phyloP scores from a whole-genome alignment of 2,888 invertebrate genomes.

The Ochropleura leucogaster region DNA sequence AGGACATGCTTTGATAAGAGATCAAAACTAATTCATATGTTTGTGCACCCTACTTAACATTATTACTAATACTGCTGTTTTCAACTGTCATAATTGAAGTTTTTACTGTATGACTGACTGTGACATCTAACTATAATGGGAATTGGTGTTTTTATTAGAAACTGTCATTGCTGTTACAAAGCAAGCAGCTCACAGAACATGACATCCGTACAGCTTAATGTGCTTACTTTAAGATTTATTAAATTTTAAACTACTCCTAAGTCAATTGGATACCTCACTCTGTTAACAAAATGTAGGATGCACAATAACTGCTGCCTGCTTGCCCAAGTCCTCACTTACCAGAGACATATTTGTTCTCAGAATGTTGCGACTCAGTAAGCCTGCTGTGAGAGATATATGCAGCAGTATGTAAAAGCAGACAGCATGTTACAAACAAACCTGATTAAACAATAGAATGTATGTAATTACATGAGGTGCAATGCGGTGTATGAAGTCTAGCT shows the following conservation, averaged over 20 bases:
- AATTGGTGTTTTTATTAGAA: not conserved
- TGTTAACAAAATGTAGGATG: not conserved
- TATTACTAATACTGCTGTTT: too few species aligned
- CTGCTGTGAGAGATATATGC: not conserved
- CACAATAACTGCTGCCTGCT: constrained; percentile 20
- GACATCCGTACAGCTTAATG: not conserved
- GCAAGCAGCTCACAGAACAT: not conserved
- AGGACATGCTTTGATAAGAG: constrained; percentile 16
- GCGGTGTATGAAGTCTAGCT: constrained; percentile 82
- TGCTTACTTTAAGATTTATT: not conserved
- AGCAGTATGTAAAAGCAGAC: constrained; percentile 8
- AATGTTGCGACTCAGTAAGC: not conserved
- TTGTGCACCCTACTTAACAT: constrained; percentile 3
- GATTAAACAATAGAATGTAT: constrained; percentile 51
- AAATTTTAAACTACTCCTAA: not conserved
- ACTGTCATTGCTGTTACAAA: not conserved
- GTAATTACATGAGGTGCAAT: constrained; percentile 85
- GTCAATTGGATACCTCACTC: too few species aligned
- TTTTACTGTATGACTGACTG: too few species aligned
- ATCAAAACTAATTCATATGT: not conserved
- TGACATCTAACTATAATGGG: not conserved
- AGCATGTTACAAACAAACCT: constrained; percentile 24
- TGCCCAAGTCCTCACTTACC: not conserved
- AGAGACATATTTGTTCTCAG: not conserved
- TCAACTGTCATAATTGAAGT: not conserved